phyloP scores from a whole-genome alignment of 2,888 invertebrate genomes.

The Neoitamus cyanurus region DNA sequence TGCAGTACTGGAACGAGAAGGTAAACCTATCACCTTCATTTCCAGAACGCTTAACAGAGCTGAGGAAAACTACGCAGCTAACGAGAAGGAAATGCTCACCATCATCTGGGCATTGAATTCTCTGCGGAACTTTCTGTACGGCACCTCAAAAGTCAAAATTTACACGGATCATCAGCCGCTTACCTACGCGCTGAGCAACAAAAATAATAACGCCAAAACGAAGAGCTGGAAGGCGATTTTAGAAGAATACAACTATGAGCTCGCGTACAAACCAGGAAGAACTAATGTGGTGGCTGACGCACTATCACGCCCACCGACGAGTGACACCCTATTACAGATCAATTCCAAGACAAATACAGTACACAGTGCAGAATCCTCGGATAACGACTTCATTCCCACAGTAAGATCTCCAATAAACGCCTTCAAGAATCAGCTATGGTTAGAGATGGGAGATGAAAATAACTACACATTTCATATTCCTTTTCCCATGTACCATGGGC shows the following conservation, averaged over 20 bases:
- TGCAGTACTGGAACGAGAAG: no score
- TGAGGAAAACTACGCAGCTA: no score
- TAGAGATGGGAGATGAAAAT: not conserved
- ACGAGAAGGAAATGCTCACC: no score
- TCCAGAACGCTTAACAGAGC: no score
- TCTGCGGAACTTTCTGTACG: slow-evolving; percentile 59
- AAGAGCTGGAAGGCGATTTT: slow-evolving; percentile 39
- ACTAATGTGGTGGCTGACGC: slow-evolving; percentile 55
- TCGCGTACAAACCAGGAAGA: slow-evolving; percentile 60
- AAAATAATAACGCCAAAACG: slow-evolving; percentile 42
- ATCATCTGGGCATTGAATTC: no score
- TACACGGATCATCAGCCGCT: slow-evolving; percentile 41
- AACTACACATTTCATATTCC: not conserved
- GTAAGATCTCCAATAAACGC: slow-evolving; percentile 32
- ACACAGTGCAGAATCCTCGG: slow-evolving; percentile 43
- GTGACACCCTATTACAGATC: slow-evolving; percentile 3
- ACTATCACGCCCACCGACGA: slow-evolving; percentile 20
- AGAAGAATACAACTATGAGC: slow-evolving; percentile 20
- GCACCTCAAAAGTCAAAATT: slow-evolving; percentile 51
- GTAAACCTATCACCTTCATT: no score
- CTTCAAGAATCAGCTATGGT: not conserved
- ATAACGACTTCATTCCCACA: slow-evolving; percentile 41
- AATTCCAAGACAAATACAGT: slow-evolving; percentile 37
- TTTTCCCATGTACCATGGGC: not conserved
- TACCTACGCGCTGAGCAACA: slow-evolving; percentile 28